A percentile compares a stretch with the other conserved stretches of the same genome.
Conservation (phyloP, 2,888 invertebrate genomes). For the Drosophila koepferae region DNA sequence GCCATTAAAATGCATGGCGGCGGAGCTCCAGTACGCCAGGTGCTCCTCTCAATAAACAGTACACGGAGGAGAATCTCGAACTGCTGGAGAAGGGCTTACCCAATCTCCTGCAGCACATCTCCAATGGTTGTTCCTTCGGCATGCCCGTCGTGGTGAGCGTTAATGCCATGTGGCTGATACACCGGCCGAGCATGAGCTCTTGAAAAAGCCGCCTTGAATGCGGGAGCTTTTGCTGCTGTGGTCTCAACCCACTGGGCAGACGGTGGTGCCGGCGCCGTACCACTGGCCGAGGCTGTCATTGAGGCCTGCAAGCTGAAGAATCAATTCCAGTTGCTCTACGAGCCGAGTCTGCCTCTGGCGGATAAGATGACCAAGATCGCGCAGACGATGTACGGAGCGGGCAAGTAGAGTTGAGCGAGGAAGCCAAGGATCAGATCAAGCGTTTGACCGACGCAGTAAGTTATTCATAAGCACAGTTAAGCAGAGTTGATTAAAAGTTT, state of each 20-base stretch:
- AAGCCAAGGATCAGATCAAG: constrained; percentile 90
- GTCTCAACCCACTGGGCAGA: constrained; percentile 95
- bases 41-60: constrained; percentile 92
- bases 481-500: background rate
- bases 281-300: constrained; percentile 94
- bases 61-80: constrained; percentile 94
- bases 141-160: constrained; percentile 97
- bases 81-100: constrained; percentile 93
- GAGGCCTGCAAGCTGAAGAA: constrained; percentile 89
- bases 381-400: constrained; percentile 98
- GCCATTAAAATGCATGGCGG: constrained; percentile 99
- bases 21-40: constrained; percentile 96
- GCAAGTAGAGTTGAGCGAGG: constrained; percentile 90
- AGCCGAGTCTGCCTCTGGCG: constrained; percentile 89
- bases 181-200: constrained; percentile 91
- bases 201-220: constrained; percentile 90
- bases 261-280: constrained; percentile 95
- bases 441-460: constrained; percentile 90
- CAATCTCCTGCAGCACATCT: constrained; percentile 96
- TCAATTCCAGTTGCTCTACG: constrained; percentile 90
- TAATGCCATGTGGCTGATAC: constrained; percentile 96
- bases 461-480: background rate
- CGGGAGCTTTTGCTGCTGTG: constrained; percentile 95
- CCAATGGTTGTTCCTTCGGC: constrained; percentile 94
- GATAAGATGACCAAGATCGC: constrained; percentile 96